Conservation (phyloP, 2,113 vertebrate species). For the Helogale parvula region DNA sequence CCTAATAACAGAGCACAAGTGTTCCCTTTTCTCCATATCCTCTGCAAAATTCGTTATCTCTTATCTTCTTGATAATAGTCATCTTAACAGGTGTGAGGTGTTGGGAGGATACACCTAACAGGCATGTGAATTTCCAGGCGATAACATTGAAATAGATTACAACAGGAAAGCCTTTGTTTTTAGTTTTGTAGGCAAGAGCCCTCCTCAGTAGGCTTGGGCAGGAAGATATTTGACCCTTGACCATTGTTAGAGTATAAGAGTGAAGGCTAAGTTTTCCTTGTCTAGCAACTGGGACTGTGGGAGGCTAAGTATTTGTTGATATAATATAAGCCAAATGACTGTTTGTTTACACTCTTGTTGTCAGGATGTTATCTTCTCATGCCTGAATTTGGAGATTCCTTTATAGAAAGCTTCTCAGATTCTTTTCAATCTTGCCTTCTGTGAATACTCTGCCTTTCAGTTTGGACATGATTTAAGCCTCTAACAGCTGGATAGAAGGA, state of each 20-base stretch:
- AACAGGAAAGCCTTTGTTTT: background rate
- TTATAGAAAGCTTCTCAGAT: background rate
- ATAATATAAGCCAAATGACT: background rate
- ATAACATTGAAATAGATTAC: background rate
- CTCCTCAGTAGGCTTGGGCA: background rate
- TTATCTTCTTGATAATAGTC: background rate
- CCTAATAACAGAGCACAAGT: background rate
- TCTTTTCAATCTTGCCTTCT: background rate
- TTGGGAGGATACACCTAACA: background rate
- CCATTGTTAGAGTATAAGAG: background rate
- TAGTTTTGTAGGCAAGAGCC: background rate
- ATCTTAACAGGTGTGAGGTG: background rate
- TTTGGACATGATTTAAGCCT: background rate
- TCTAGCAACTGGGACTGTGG: background rate
- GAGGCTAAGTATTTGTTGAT: background rate
- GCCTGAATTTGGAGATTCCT: background rate
- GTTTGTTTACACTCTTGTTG: background rate
- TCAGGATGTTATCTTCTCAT: background rate
- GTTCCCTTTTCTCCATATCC: background rate
- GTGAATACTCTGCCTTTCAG: background rate
- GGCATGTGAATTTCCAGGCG: background rate
- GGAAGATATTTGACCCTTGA: background rate
- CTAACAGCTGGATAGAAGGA: background rate
- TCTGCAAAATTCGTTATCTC: background rate
- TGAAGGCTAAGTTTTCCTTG: background rate